These are phyloP conservation scores for Chionoecetes opilio DNA, from an alignment of 1,140 invertebrate species.

Conservation along the genomic window DNA sequence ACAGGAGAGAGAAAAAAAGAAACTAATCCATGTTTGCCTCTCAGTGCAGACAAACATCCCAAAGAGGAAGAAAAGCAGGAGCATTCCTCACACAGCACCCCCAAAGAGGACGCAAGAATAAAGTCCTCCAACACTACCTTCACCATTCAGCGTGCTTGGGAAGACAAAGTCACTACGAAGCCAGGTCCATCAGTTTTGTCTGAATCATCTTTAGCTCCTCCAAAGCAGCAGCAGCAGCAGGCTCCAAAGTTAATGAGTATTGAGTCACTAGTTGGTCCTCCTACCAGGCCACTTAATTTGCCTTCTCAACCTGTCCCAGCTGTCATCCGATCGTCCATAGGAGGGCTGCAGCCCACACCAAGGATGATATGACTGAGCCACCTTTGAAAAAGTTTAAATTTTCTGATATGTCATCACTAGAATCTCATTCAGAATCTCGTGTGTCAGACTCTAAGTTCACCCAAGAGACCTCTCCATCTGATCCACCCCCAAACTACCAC, in stretches of 20 bases:
- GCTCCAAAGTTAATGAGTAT: slow-evolving; percentile 36
- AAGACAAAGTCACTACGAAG: slow-evolving; percentile 34
- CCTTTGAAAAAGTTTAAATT: slow-evolving; percentile 67
- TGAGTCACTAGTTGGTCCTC: slow-evolving; percentile 13
- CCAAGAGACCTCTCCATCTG: not conserved
- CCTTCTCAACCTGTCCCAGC: not conserved
- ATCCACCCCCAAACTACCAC: not conserved
- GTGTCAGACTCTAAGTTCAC: not conserved
- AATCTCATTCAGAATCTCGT: slow-evolving; percentile 69
- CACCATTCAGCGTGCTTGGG: slow-evolving; percentile 51
- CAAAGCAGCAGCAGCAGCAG: slow-evolving; percentile 25
- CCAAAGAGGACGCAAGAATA: not conserved
- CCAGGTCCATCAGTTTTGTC: not conserved
- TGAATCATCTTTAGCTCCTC: not conserved
- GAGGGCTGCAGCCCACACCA: not conserved
- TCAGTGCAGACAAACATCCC: not conserved
- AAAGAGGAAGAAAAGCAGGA: not conserved
- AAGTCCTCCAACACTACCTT: not conserved
- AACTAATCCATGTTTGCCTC: not conserved
- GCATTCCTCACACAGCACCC: not conserved
- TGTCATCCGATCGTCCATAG: slow-evolving; percentile 2
- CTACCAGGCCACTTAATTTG: not conserved
- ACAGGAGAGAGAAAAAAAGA: slow-evolving; percentile 9
- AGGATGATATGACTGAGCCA: slow-evolving; percentile 54
- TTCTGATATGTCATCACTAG: slow-evolving; percentile 54